Evolutionary conservation across 2,113 vertebrate species (phyloP), one percentile per base, ranked within the genome.

Genomic region (Ochotona curzoniae): DNA sequence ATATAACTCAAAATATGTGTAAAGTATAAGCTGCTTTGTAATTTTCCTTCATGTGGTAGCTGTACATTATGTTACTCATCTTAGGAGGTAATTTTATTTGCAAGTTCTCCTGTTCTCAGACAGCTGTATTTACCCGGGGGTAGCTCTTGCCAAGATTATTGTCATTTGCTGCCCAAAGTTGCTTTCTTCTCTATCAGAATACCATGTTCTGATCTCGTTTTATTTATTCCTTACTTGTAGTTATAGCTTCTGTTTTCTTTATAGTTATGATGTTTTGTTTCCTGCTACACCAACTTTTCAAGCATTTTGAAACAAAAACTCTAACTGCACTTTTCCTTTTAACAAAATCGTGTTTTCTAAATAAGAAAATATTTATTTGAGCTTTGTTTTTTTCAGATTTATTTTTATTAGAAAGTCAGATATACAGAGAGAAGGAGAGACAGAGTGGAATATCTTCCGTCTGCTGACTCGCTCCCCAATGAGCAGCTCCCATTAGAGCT

Each of bases 401-500:
- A 98, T 98, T 98, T 98, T 98, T 98, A 98, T 98, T 98, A 98
- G 98, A 98, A 98, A 98, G 98, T 98, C 98, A 98, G 38, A 44
- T 44, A 44, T 44, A 44, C 38, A 44, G 6, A 44, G 38, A 44
- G 38, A 44, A 44, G 38, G 38, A 44, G 38, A 44, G 38, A 44
- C 38, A 44, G 38, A 44, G 38, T 44, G 6, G 38, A 44, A 44
- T 44, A 44, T 44, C 38, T 44, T 44, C 38, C 38, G 3, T 44
- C 38, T 6, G 6, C 38, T 44, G 38, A 44, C 38, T 44, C 38
- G 6, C 38, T 44, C 38, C 38, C 38, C 38, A 44, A 44, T 6
- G 38, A 44, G 38, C 38, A 44, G 38, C 38, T 44, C 38, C 38
- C 6, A 6, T 6, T 44, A 6, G 38, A 44, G 38, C 38, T 44